Conservation (phyloP, 2,113 vertebrate species). For the Ictalurus furcatus region DNA sequence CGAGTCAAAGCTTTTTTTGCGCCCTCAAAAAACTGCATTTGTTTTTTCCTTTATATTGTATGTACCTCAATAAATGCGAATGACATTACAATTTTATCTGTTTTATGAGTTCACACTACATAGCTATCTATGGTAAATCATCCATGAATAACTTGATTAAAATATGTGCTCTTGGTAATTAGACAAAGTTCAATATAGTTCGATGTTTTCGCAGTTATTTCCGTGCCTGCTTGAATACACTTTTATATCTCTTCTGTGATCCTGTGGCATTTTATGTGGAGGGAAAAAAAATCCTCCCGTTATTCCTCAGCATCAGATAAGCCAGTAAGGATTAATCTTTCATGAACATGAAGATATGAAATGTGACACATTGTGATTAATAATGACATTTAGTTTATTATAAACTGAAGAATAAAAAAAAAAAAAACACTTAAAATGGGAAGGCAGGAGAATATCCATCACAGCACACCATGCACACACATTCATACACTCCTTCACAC, state of each 20-base stretch:
- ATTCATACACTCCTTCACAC: background rate
- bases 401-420: background rate
- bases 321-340: background rate
- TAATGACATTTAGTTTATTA: background rate
- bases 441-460: background rate
- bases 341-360: background rate
- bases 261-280: background rate
- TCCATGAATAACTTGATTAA: background rate
- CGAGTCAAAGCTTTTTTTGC: constrained; percentile 49
- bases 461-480: background rate
- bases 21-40: constrained; percentile 36
- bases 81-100: constrained; percentile 18
- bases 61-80: constrained; percentile 53
- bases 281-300: background rate
- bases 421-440: background rate
- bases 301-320: background rate
- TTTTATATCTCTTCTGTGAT: background rate
- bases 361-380: background rate
- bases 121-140: background rate
- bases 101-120: background rate
- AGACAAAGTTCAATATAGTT: background rate
- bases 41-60: constrained; percentile 54
- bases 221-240: background rate
- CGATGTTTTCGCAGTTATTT: background rate
- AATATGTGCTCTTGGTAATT: background rate